Evolutionary conservation across 92 coral and sea anemone species (phyloP).

Genomic region (Nematostella vectensis): DNA sequence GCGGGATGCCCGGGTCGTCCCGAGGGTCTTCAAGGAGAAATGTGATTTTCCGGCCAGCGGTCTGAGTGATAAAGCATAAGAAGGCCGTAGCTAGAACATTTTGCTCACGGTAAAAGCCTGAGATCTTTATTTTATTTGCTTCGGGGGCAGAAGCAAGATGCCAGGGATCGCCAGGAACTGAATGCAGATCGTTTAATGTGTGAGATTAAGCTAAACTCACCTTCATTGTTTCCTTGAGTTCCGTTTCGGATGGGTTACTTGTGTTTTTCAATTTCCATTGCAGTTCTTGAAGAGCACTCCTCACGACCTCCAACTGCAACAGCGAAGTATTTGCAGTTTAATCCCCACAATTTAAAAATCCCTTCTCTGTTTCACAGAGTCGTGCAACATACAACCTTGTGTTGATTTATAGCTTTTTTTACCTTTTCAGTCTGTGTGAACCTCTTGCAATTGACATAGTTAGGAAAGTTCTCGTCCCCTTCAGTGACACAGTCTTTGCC

Average conservation of each 20-base stretch:
- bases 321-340: not conserved
- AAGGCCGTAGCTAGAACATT: too few species aligned
- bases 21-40: constrained; percentile 13
- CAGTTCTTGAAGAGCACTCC: constrained; percentile 13
- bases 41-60: constrained; percentile 38
- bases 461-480: constrained; percentile 40
- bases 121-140: too few species aligned
- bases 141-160: too few species aligned
- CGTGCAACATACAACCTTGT: too few species aligned
- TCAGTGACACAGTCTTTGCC: constrained; percentile 21
- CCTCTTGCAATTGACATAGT: constrained; percentile 34
- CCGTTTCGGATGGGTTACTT: not conserved
- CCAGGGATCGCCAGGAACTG: too few species aligned
- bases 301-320: constrained; percentile 19
- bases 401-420: too few species aligned
- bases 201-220: too few species aligned
- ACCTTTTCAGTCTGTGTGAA: constrained; percentile 40
- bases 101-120: too few species aligned
- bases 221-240: constrained; percentile 14
- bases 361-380: too few species aligned
- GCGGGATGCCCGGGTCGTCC: not conserved
- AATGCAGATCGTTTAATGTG: too few species aligned
- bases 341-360: too few species aligned
- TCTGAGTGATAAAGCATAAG: too few species aligned
- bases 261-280: constrained; percentile 15